A percentile compares a stretch with the other conserved stretches of the same genome.
Evolutionary conservation across 2,888 invertebrate genomes (phyloP).

Genomic region (Dryobotodes eremita): DNA sequence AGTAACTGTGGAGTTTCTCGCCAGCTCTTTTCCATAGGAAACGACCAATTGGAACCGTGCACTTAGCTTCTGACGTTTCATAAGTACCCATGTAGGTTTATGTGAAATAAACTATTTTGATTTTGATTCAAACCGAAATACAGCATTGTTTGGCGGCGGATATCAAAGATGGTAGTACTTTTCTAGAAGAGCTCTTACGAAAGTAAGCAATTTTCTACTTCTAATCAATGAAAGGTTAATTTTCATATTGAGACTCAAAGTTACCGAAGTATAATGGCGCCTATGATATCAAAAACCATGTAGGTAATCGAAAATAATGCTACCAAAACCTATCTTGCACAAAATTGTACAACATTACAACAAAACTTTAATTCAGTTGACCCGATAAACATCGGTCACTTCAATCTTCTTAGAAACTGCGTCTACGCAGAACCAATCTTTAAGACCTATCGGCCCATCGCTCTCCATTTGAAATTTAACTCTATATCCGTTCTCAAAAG

Average conservation of each 20-base stretch:
- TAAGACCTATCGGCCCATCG: slow-evolving; percentile 15
- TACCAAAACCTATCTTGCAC: slow-evolving; percentile 13
- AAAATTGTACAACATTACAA: slow-evolving; percentile 46
- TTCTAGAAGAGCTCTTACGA: no score
- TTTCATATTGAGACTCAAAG: not conserved
- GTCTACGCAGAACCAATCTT: slow-evolving; percentile 52
- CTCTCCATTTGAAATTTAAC: not conserved
- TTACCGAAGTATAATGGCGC: not conserved
- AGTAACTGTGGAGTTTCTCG: no score
- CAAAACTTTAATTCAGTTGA: slow-evolving; percentile 62
- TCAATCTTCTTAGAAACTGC: slow-evolving; percentile 58
- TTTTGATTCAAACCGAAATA: no score
- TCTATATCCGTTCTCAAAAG: accelerated
- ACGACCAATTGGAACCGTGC: no score
- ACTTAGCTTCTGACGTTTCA: no score
- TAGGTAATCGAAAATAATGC: not conserved
- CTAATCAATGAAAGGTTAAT: not conserved
- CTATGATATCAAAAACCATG: not conserved
- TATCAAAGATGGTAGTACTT: no score
- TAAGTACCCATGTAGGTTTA: no score
- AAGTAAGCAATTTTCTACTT: no score
- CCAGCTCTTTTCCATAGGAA: no score
- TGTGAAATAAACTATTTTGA: no score
- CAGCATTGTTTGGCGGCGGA: no score
- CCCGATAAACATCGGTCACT: slow-evolving; percentile 65